Percentiles rank a stretch among this genome's conserved stretches.
Conservation (phyloP, 2,113 vertebrate genomes). For the Apaloderma vittatum region DNA sequence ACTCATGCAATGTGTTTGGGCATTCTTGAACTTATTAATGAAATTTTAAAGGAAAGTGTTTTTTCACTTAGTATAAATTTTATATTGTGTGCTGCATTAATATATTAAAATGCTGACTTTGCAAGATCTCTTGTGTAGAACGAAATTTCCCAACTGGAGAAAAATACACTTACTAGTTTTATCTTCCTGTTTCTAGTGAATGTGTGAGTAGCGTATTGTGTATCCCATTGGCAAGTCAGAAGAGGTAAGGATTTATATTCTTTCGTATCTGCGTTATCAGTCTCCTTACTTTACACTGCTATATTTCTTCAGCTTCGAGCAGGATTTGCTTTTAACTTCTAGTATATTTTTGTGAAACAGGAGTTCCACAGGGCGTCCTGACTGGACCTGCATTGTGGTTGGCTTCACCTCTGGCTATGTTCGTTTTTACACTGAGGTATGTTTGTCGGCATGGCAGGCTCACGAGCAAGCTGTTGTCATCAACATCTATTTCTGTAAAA, state of each 20-base stretch:
- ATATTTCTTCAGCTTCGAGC: neutral
- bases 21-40: neutral
- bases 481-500: neutral
- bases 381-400: constrained; percentile 97
- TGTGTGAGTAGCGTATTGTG: constrained; percentile 91
- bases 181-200: constrained; percentile 83
- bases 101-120: neutral
- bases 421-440: constrained; percentile 97
- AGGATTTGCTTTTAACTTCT: neutral
- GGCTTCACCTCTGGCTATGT: constrained; percentile 96
- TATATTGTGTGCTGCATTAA: neutral
- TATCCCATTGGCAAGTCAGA: constrained; percentile 95
- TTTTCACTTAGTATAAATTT: neutral
- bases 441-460: neutral
- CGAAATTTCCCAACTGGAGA: neutral
- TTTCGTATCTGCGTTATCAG: neutral
- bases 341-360: constrained; percentile 71
- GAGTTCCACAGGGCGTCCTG: constrained; percentile 96
- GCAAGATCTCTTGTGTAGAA: neutral
- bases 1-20: neutral
- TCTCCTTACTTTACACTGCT: neutral
- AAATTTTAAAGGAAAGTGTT: neutral
- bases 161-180: neutral
- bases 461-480: neutral
- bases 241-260: constrained; percentile 85